Evolutionary conservation across 2,113 vertebrate species (phyloP).

Genomic region (Vombatus ursinus): DNA sequence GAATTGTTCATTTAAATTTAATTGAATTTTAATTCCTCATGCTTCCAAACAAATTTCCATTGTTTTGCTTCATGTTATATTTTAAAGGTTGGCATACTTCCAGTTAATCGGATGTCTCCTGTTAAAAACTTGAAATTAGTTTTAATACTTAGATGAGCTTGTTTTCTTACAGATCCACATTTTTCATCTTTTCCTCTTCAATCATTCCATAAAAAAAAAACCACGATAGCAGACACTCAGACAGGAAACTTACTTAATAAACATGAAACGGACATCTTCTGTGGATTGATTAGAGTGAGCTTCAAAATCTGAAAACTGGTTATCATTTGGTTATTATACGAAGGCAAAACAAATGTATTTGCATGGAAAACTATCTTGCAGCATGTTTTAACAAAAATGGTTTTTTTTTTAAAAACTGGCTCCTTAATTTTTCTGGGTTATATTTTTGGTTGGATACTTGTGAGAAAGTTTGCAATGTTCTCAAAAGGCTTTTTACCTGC

Average conservation of each 20-base stretch:
- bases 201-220: conserved; percentile 42
- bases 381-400: neutral
- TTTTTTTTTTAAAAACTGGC: neutral
- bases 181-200: conserved; percentile 71
- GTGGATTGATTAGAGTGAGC: conserved; percentile 37
- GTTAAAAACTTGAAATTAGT: conserved; percentile 66
- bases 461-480: conserved; percentile 28
- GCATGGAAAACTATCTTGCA: conserved; percentile 34
- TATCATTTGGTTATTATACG: conserved; percentile 56
- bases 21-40: conserved; percentile 55
- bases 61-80: conserved; percentile 45
- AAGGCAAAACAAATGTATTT: conserved; percentile 23
- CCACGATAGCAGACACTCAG: neutral
- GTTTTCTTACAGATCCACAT: conserved; percentile 50
- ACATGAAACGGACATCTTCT: conserved; percentile 65
- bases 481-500: conserved; percentile 66
- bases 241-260: conserved; percentile 61
- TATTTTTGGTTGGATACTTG: conserved; percentile 32
- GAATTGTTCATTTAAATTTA: conserved; percentile 60
- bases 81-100: conserved; percentile 64
- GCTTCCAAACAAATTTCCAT: conserved; percentile 50
- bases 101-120: conserved; percentile 55
- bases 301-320: conserved; percentile 58
- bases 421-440: conserved; percentile 2
- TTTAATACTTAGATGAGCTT: conserved; percentile 40